These are phyloP conservation scores for Eulemur coronatus DNA, from an alignment of 2,797 vertebrate genomes.

Conservation along the genomic window DNA sequence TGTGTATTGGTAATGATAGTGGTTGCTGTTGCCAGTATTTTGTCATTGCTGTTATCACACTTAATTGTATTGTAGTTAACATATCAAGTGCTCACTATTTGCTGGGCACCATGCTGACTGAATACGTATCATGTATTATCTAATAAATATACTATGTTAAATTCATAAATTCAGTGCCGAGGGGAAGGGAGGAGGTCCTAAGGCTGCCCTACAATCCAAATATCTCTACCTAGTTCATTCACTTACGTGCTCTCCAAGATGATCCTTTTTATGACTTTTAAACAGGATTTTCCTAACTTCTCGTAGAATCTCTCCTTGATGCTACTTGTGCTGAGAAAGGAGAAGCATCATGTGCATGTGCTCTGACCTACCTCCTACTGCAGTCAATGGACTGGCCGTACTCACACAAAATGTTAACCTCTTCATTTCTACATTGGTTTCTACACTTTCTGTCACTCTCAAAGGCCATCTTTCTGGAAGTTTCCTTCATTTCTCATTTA, in stretches of 20 bases:
- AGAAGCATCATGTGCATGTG: neutral
- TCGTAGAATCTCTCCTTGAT: neutral
- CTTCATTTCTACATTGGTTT: neutral
- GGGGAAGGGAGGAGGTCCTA: fast-evolving
- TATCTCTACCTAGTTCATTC: neutral
- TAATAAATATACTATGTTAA: neutral
- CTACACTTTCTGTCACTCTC: neutral
- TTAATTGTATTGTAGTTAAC: neutral
- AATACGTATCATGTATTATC: no score
- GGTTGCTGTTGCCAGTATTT: neutral
- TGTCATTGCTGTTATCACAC: neutral
- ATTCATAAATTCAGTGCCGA: neutral
- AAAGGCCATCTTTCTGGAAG: neutral
- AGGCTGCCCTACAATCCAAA: neutral
- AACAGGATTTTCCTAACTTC: neutral
- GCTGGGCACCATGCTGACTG: no score
- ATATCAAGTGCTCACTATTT: neutral
- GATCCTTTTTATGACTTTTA: neutral
- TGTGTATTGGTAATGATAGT: neutral
- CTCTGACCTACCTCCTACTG: neutral
- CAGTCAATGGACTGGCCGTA: no score
- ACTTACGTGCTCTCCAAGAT: neutral
- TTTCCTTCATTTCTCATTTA: neutral
- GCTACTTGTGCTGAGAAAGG: neutral
- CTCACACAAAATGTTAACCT: neutral